Conservation (phyloP, 2,797 vertebrate species). For the Aselliscus stoliczkanus region DNA sequence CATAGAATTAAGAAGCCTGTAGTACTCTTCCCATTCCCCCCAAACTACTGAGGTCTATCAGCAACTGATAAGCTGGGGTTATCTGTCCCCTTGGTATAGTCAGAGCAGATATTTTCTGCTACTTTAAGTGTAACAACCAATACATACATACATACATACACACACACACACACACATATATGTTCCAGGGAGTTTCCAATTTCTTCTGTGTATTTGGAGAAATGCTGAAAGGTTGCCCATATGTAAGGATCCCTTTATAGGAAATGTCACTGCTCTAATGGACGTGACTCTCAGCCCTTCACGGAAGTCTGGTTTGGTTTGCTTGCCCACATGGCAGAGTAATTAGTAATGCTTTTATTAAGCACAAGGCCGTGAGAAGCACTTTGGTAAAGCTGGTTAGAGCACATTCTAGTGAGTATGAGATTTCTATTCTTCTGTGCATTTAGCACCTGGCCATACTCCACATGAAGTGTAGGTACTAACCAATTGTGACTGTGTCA, state of each 20-base stretch:
- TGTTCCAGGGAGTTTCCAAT: not conserved
- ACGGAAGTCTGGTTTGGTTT: not conserved
- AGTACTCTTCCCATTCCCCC: not conserved
- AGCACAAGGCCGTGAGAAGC: not conserved
- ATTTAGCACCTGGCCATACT: not conserved
- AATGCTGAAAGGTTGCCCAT: not conserved
- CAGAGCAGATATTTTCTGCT: not conserved
- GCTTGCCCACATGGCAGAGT: not conserved
- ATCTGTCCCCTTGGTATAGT: not conserved
- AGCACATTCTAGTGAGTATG: not conserved
- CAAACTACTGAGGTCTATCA: not conserved
- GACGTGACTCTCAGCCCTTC: not conserved
- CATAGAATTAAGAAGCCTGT: not conserved
- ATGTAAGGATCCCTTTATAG: not conserved
- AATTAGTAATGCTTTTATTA: constrained; percentile 2
- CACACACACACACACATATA: not conserved
- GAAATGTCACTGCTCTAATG: not conserved
- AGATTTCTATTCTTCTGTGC: not conserved
- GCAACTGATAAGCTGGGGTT: not conserved
- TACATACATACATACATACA: not conserved
- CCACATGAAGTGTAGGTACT: not conserved
- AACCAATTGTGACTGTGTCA: not conserved
- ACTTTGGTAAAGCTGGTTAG: not conserved
- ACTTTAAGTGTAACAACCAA: not conserved
- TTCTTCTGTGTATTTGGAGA: not conserved